These are phyloP conservation scores for Choristoneura rosaceana DNA, from an alignment of 2,888 invertebrate genomes.

Conservation along the genomic window DNA sequence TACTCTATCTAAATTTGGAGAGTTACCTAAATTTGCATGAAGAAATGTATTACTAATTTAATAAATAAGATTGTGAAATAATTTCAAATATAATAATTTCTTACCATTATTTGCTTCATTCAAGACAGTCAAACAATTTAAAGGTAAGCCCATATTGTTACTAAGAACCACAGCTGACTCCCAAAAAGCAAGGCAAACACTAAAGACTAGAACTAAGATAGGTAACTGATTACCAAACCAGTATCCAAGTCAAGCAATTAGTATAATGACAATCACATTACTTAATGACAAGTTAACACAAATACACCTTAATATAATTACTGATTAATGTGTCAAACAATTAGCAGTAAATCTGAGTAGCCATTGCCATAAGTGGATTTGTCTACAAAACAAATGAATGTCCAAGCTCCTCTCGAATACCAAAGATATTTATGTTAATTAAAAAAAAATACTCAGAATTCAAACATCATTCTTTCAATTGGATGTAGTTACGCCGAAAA, in stretches of 20 bases:
- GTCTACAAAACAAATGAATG: neutral
- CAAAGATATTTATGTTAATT: neutral
- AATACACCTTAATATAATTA: too few relatives aligned
- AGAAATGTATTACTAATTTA: neutral
- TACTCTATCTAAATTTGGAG: too few relatives aligned
- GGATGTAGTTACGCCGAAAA: neutral
- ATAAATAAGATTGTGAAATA: neutral
- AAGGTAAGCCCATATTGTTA: neutral
- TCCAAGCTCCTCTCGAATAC: neutral
- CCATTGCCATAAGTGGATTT: neutral
- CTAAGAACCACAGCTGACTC: neutral
- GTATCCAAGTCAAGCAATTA: neutral
- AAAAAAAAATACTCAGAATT: neutral
- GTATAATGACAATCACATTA: neutral
- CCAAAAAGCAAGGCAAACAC: neutral
- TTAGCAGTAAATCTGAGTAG: neutral
- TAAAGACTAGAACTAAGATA: neutral
- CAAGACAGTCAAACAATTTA: neutral
- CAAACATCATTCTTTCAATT: neutral
- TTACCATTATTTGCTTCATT: neutral
- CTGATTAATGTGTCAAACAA: too few relatives aligned
- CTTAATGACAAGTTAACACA: neutral
- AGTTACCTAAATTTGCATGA: neutral
- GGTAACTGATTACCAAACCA: neutral
- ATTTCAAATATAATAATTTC: neutral